A percentile compares a stretch with the other conserved stretches of the same genome.
These are phyloP conservation scores for Agrochola lychnidis DNA, from an alignment of 2,888 invertebrate genomes.

Conservation along the genomic window DNA sequence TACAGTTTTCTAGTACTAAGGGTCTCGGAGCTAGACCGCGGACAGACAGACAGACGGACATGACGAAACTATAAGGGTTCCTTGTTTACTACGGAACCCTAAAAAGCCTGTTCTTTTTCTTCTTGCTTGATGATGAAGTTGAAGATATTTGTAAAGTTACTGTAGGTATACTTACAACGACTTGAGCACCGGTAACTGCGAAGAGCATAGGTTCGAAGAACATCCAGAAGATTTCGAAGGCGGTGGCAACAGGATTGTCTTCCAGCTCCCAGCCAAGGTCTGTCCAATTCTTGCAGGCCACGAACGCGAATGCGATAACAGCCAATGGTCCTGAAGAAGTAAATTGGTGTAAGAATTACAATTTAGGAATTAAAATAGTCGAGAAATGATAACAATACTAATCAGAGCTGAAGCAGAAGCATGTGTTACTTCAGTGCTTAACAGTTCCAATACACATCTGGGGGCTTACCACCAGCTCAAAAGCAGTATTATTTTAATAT, in stretches of 20 bases:
- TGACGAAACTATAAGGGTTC: too few relatives aligned
- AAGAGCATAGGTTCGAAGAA: conserved; percentile 98
- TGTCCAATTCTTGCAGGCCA: conserved; percentile 95
- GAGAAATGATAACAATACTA: neutral
- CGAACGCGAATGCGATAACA: conserved; percentile 95
- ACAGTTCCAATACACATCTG: neutral
- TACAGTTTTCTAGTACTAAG: too few relatives aligned
- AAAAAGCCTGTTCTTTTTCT: neutral
- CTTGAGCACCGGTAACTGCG: conserved; percentile 97
- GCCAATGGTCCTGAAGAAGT: conserved; percentile 93
- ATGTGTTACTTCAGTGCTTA: neutral
- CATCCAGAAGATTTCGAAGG: conserved; percentile 98
- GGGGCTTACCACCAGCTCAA: too few relatives aligned
- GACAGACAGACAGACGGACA: too few relatives aligned
- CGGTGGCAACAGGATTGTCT: conserved; percentile 96
- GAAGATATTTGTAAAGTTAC: neutral
- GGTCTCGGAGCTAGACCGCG: too few relatives aligned
- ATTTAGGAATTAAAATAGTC: neutral
- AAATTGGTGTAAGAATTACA: conserved; percentile 1
- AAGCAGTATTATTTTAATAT: too few relatives aligned
- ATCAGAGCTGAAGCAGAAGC: neutral
- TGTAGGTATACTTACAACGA: conserved; percentile 77
- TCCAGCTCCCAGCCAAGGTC: conserved; percentile 96
- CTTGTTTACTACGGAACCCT: too few relatives aligned
- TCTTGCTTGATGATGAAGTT: neutral